phyloP scores from a whole-genome alignment of 2,888 invertebrate species.

The Cosmia trapezina region DNA sequence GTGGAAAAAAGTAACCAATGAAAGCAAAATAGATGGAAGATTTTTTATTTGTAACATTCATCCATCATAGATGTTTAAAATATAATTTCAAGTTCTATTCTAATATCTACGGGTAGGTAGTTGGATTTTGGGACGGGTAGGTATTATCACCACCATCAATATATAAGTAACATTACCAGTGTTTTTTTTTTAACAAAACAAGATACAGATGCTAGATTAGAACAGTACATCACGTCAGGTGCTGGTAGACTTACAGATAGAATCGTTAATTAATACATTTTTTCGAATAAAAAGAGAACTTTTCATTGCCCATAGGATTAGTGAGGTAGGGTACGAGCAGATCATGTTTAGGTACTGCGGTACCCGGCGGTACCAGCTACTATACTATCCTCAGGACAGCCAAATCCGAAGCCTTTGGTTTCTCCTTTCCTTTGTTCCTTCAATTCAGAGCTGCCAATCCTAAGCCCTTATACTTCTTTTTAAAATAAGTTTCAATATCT shows the following conservation, averaged over 20 bases:
- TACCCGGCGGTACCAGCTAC: too few species aligned
- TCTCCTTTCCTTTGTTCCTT: not conserved
- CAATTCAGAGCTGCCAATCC: conserved; percentile 3
- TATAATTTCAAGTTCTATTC: conserved; percentile 31
- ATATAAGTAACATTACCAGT: conserved; percentile 31
- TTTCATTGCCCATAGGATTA: not conserved
- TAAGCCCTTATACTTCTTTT: not conserved
- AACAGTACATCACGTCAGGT: not conserved
- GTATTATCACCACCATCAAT: conserved; percentile 13
- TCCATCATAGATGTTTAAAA: conserved; percentile 46
- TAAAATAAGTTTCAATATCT: not conserved
- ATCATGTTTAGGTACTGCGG: not conserved
- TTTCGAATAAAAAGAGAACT: not conserved
- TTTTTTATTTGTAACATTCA: conserved; percentile 50
- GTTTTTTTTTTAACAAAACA: conserved; percentile 7
- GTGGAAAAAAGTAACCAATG: conserved; percentile 1
- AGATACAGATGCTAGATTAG: not conserved
- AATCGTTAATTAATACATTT: not conserved
- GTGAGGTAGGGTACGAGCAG: not conserved
- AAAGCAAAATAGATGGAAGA: conserved; percentile 7
- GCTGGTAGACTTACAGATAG: not conserved
- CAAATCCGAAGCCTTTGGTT: not conserved
- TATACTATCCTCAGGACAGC: not conserved
- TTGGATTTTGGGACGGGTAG: conserved; percentile 31
- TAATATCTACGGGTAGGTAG: conserved; percentile 29